Evolutionary conservation across 2,888 invertebrate genomes (phyloP).

Genomic region (Sarcophaga rosellei): DNA sequence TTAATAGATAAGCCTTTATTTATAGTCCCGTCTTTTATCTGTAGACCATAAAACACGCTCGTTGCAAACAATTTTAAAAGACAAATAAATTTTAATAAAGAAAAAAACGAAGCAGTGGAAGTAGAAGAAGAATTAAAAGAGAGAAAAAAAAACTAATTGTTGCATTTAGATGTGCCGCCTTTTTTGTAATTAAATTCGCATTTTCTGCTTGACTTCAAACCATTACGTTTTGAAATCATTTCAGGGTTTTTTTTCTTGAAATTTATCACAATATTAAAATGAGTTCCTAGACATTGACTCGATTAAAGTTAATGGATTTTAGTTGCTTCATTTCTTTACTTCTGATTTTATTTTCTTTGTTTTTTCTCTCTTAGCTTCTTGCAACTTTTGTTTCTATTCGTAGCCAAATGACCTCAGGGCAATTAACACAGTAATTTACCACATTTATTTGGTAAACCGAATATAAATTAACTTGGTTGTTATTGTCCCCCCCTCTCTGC

Average conservation of each 20-base stretch:
- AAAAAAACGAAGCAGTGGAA: no score
- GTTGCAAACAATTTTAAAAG: not conserved
- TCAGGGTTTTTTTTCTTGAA: conserved; percentile 21
- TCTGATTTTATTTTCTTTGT: not conserved
- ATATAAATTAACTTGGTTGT: not conserved
- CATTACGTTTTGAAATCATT: not conserved
- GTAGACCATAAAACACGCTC: not conserved
- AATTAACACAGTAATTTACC: conserved; percentile 61
- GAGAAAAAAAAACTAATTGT: conserved; percentile 52
- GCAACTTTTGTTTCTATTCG: not conserved
- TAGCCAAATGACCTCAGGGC: conserved; percentile 35
- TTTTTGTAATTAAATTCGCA: conserved; percentile 64
- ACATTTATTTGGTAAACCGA: conserved; percentile 42
- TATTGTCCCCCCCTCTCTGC: not conserved
- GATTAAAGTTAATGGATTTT: conserved; percentile 44
- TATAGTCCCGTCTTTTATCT: not conserved
- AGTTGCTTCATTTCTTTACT: not conserved
- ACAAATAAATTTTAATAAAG: not conserved
- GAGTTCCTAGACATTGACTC: not conserved
- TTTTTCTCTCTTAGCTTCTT: not conserved
- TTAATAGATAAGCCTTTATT: conserved; percentile 23
- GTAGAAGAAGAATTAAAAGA: not conserved
- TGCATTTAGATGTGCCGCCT: conserved; percentile 52
- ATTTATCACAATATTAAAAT: conserved; percentile 53
- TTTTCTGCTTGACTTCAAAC: conserved; percentile 24